Percentiles rank a stretch among this genome's conserved stretches.
Evolutionary conservation across 2,888 invertebrate species (phyloP).

Genomic region (Troilus luridus): DNA sequence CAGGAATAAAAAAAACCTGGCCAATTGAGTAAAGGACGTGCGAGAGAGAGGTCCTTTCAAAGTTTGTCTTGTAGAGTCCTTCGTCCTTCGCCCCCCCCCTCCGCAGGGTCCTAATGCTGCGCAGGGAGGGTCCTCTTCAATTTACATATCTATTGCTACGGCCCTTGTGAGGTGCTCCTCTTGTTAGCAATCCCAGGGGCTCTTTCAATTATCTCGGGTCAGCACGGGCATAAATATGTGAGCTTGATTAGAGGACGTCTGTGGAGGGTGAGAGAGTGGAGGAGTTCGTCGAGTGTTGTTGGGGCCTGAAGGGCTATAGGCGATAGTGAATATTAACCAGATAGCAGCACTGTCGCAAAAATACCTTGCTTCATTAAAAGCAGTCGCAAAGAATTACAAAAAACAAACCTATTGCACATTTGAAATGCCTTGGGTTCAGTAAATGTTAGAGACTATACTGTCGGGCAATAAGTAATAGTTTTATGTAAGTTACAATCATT

Average conservation of each 20-base stretch:
- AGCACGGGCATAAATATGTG: neutral
- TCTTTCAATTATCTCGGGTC: conserved; percentile 20
- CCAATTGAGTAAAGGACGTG: conserved; percentile 29
- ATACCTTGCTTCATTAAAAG: too few species aligned
- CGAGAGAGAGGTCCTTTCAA: neutral
- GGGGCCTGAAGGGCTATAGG: neutral
- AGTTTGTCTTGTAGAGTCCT: neutral
- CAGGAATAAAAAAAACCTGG: neutral
- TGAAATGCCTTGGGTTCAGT: too few species aligned
- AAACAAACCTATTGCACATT: too few species aligned
- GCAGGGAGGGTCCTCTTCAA: neutral
- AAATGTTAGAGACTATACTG: too few species aligned
- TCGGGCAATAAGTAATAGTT: too few species aligned
- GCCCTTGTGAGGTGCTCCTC: neutral
- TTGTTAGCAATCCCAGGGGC: neutral
- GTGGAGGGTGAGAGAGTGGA: neutral
- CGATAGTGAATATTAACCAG: too few species aligned
- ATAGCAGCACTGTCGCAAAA: too few species aligned
- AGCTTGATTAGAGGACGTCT: neutral
- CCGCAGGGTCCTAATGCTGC: neutral
- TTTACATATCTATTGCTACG: conserved; percentile 3
- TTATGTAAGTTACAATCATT: too few species aligned
- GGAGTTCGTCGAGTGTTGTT: neutral
- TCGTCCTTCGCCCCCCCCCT: neutral
- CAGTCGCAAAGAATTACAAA: too few species aligned